Evolutionary conservation across 2,888 invertebrate species (phyloP), one percentile per base, ranked within the genome.

Genomic region (Parnassius glacialis): DNA sequence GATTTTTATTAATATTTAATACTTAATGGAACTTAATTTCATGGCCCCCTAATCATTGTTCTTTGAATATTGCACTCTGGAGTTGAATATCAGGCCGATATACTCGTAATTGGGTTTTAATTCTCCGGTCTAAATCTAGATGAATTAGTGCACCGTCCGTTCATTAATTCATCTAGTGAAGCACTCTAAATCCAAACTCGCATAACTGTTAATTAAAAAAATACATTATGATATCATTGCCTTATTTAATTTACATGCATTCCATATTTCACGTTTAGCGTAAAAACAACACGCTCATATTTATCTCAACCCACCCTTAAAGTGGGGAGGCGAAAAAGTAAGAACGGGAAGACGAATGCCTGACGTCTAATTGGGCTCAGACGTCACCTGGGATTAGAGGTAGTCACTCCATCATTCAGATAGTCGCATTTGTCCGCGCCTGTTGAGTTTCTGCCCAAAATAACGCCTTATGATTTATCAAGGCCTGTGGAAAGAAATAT

Each of bases 361-460:
- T 83, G 87, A 83, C 87, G 78, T 80, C 80, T 90, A 90, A 90
- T 90, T 90, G 89, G 83, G 73, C 72, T 70, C 72, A 72, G 76
- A 76, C 80, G 84, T 84, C 89, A 77, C 87, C 74, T 72, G 89
- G 89, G 90, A 86, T 83, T 86, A 78, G 70, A 71, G 65, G 67
- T 67, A 72, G 73, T 64, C 78, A 68, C 74, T 88, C 85, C 79
- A 84, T 89, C 88, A 88, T 75, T 73, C 74, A 65, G 68, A 72
- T 73, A 74, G 78, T 71, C 79, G 67, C 82, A 87, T 87, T 87
- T 87, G 86, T 86, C 84, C 81, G 75, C 85, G 81, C 84, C 83
- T 82, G 70, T 68, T 67, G 69, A 67, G 67, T 73, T 70, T 65
- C 67, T 66, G 67, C 70, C 71, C 68, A 13, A 45, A 34, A 59